Evolutionary conservation across 2,888 invertebrate species (phyloP).

Genomic region (Malacosoma neustria): DNA sequence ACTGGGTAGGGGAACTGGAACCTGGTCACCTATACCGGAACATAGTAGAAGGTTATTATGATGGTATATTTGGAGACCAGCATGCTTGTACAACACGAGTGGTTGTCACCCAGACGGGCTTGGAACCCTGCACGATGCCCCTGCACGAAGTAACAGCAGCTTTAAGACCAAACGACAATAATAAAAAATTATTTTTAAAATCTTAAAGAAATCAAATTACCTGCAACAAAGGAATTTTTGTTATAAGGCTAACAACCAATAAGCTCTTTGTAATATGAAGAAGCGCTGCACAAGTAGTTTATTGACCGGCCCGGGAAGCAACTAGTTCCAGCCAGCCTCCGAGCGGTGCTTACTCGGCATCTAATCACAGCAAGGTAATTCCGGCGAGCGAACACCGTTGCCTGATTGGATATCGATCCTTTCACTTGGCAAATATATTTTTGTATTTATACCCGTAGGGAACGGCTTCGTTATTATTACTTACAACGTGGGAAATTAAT

Average conservation of each 20-base stretch:
- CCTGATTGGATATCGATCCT: slow-evolving; percentile 67
- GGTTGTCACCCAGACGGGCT: no score
- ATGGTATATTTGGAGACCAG: no score
- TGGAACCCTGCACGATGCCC: no score
- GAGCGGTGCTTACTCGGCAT: slow-evolving; percentile 22
- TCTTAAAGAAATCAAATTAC: no score
- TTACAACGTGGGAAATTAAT: no score
- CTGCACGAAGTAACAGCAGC: no score
- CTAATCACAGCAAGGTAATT: slow-evolving; percentile 58
- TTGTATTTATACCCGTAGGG: slow-evolving; percentile 26
- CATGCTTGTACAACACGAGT: no score
- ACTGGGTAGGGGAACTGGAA: no score
- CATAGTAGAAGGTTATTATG: no score
- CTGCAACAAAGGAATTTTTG: background rate
- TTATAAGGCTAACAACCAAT: slow-evolving; percentile 3
- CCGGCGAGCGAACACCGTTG: slow-evolving; percentile 21
- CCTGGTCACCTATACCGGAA: no score
- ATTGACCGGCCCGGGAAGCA: slow-evolving; percentile 10
- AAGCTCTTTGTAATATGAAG: slow-evolving; percentile 7
- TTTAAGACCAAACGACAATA: no score
- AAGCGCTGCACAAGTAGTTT: slow-evolving; percentile 8
- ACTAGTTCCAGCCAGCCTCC: slow-evolving; percentile 3
- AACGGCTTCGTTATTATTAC: background rate
- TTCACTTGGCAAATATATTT: slow-evolving; percentile 33
- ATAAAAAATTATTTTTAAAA: no score